A percentile compares a stretch with the other conserved stretches of the same genome.
Conservation (phyloP, 1,140 invertebrate genomes). For the Tetranychus urticae region DNA sequence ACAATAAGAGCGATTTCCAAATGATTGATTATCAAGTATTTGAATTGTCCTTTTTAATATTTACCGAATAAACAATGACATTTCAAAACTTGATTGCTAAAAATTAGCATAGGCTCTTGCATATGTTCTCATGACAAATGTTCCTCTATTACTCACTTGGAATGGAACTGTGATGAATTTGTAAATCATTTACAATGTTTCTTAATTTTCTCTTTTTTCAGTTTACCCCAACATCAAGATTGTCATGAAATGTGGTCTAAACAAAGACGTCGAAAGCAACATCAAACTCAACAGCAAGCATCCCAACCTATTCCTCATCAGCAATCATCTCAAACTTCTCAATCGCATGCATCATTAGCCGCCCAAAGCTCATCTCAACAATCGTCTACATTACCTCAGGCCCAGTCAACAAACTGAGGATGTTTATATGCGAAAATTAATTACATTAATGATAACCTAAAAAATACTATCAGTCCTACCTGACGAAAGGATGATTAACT, state of each 20-base stretch:
- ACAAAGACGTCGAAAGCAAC: conserved; percentile 48
- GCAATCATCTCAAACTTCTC: not conserved
- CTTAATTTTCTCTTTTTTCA: not conserved
- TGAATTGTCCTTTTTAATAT: conserved; percentile 3
- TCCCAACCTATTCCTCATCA: not conserved
- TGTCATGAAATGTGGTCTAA: conserved; percentile 99
- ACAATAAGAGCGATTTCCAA: not conserved
- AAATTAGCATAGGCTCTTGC: too few species aligned
- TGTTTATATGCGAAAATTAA: not conserved
- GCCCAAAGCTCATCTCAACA: not conserved
- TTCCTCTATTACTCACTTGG: too few species aligned
- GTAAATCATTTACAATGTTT: not conserved
- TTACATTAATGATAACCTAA: too few species aligned
- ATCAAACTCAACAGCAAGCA: conserved; percentile 14
- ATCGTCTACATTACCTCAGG: not conserved
- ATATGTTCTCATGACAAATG: too few species aligned
- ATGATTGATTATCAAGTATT: not conserved
- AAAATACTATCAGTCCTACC: too few species aligned
- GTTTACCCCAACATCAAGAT: conserved; percentile 70
- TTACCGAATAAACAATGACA: too few species aligned
- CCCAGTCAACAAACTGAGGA: not conserved
- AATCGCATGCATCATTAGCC: not conserved
- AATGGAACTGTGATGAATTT: not conserved
- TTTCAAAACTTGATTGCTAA: too few species aligned
- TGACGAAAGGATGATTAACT: too few species aligned